Evolutionary conservation across 2,113 vertebrate species (phyloP).

Genomic region (Haemorhous mexicanus): DNA sequence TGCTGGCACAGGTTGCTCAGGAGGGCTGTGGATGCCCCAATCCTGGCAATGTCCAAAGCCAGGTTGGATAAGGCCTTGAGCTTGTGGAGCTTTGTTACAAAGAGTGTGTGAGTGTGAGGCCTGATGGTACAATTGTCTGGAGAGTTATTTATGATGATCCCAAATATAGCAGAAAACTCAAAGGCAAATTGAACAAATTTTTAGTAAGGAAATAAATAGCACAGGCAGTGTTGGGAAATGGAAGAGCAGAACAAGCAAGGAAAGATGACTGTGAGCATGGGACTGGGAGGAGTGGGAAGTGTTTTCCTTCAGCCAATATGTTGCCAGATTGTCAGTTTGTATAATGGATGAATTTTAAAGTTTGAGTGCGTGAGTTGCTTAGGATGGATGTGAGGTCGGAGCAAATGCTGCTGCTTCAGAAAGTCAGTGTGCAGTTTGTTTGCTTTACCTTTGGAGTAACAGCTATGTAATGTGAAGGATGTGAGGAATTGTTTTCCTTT

Average conservation of each 20-base stretch:
- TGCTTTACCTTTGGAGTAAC: neutral
- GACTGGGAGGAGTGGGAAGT: neutral
- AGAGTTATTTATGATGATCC: neutral
- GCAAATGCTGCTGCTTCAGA: neutral
- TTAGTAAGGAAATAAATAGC: slow-evolving; percentile 2
- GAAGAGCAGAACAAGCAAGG: neutral
- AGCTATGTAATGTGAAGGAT: neutral
- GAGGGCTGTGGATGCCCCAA: neutral
- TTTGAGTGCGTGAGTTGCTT: neutral
- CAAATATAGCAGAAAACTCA: neutral
- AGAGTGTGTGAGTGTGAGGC: neutral
- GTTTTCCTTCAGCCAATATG: neutral
- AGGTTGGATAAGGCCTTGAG: neutral
- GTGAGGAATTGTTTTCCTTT: neutral
- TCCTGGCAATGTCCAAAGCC: neutral
- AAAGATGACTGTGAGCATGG: neutral
- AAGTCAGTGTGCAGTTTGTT: neutral
- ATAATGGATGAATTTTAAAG: neutral
- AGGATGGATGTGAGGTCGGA: neutral
- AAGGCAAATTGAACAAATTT: neutral
- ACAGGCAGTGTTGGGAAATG: neutral
- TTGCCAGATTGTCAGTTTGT: neutral
- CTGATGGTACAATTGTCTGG: neutral
- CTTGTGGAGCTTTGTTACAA: neutral
- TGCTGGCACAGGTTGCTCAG: neutral